phyloP scores from a whole-genome alignment of 2,113 vertebrate genomes.

The Dromas ardeola region DNA sequence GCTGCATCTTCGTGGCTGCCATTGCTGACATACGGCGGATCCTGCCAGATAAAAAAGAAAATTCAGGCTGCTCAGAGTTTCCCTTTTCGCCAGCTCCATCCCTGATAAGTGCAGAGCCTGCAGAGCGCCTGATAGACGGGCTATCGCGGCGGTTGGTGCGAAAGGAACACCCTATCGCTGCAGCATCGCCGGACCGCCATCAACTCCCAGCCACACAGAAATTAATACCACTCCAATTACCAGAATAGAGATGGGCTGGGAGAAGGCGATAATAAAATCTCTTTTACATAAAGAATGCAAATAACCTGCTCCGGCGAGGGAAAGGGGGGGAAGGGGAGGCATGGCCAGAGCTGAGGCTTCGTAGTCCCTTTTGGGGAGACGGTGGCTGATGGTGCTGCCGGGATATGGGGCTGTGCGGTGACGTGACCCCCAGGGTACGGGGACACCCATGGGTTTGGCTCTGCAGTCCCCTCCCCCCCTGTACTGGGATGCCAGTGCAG shows the following conservation, averaged over 20 bases:
- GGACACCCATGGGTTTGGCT: not conserved
- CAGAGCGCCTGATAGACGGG: slow-evolving; percentile 88
- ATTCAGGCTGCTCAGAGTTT: slow-evolving; percentile 91
- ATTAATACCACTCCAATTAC: slow-evolving; percentile 91
- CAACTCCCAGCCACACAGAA: slow-evolving; percentile 83
- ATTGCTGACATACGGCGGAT: slow-evolving; percentile 68
- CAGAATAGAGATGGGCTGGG: slow-evolving; percentile 85
- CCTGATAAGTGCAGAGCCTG: slow-evolving; percentile 92
- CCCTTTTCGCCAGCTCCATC: slow-evolving; percentile 88
- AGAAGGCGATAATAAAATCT: slow-evolving; percentile 85
- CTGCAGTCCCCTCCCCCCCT: accelerated
- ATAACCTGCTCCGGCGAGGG: not conserved
- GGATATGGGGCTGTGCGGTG: accelerated
- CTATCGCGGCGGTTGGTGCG: slow-evolving; percentile 85
- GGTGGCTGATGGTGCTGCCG: accelerated
- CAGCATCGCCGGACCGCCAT: slow-evolving; percentile 83
- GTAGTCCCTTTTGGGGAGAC: not conserved
- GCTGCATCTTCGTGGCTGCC: slow-evolving; percentile 54
- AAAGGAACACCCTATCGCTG: slow-evolving; percentile 80
- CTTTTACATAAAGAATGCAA: slow-evolving; percentile 81
- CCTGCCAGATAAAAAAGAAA: slow-evolving; percentile 75
- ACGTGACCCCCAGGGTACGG: accelerated
- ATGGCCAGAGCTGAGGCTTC: accelerated
- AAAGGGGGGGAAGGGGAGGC: not conserved
- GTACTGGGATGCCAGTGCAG: not conserved